These are phyloP conservation scores for Subanguina moxae DNA, from an alignment of 1,140 invertebrate species.

Conservation along the genomic window DNA sequence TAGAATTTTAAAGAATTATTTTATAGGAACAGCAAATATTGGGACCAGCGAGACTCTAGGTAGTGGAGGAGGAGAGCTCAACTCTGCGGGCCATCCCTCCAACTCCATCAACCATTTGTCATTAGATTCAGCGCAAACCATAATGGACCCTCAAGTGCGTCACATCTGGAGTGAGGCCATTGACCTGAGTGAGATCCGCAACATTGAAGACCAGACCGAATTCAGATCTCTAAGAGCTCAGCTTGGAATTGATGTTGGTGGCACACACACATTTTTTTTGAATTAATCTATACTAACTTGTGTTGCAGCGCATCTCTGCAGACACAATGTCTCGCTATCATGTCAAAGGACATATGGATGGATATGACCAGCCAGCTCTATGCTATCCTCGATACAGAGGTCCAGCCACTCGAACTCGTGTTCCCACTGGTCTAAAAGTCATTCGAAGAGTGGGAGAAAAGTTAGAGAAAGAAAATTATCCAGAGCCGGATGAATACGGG, in stretches of 20 bases:
- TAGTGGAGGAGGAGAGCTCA: not conserved
- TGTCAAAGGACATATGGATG: slow-evolving; percentile 53
- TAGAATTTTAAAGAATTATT: slow-evolving; percentile 1
- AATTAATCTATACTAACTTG: too few species aligned
- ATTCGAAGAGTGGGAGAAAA: slow-evolving; percentile 56
- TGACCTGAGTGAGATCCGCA: slow-evolving; percentile 46
- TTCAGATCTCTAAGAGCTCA: slow-evolving; percentile 46
- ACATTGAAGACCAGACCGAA: slow-evolving; percentile 50
- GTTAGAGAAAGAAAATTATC: slow-evolving; percentile 55
- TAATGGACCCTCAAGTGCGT: slow-evolving; percentile 47
- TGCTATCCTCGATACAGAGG: slow-evolving; percentile 54
- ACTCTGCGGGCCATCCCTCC: not conserved
- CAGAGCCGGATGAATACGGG: slow-evolving; percentile 47
- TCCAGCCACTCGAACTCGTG: slow-evolving; percentile 44
- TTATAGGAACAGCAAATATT: not conserved
- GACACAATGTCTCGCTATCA: slow-evolving; percentile 53
- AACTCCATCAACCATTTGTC: not conserved
- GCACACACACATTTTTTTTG: too few species aligned
- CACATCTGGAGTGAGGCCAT: slow-evolving; percentile 49
- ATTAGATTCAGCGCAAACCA: slow-evolving; percentile 18
- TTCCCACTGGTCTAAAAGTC: slow-evolving; percentile 50
- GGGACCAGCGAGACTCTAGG: not conserved
- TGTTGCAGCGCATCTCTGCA: slow-evolving; percentile 48
- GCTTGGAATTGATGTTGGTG: slow-evolving; percentile 48
- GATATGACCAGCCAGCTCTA: slow-evolving; percentile 53